These are phyloP conservation scores for Heloderma charlesbogerti DNA, from an alignment of 2,113 vertebrate genomes.

Conservation along the genomic window DNA sequence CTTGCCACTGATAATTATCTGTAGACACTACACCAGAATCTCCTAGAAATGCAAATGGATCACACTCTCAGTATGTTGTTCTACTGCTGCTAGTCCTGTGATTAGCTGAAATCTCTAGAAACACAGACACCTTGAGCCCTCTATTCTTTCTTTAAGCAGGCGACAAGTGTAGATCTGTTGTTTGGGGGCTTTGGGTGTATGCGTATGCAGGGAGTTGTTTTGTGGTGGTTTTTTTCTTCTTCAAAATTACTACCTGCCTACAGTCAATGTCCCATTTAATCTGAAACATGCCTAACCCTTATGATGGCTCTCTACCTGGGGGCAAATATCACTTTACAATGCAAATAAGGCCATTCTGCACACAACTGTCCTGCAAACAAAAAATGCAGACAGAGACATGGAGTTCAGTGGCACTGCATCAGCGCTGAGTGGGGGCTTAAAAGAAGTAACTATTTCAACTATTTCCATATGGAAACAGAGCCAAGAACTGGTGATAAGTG, in stretches of 20 bases:
- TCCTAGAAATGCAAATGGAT: not conserved
- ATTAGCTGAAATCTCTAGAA: not conserved
- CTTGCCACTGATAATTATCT: constrained; percentile 25
- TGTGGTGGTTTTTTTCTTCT: too few relatives aligned
- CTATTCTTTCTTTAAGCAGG: not conserved
- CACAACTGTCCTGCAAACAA: not conserved
- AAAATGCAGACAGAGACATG: not conserved
- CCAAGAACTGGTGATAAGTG: not conserved
- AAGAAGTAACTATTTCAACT: not conserved
- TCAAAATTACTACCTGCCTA: not conserved
- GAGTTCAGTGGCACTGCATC: not conserved
- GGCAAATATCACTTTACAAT: not conserved
- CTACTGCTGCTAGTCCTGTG: fast-evolving
- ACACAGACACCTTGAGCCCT: not conserved
- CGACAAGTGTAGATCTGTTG: not conserved
- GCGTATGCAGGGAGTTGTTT: too few relatives aligned
- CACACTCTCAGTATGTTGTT: fast-evolving
- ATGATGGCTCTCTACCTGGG: too few relatives aligned
- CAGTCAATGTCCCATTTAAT: not conserved
- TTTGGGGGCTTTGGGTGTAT: not conserved
- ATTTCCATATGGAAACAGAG: not conserved
- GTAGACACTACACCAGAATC: not conserved
- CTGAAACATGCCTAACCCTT: not conserved
- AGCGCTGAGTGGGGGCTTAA: not conserved
- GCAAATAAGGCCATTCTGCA: not conserved